Base-by-base conservation (phyloP, 2,797 vertebrate genomes). In the Sardinella longiceps region DNA sequence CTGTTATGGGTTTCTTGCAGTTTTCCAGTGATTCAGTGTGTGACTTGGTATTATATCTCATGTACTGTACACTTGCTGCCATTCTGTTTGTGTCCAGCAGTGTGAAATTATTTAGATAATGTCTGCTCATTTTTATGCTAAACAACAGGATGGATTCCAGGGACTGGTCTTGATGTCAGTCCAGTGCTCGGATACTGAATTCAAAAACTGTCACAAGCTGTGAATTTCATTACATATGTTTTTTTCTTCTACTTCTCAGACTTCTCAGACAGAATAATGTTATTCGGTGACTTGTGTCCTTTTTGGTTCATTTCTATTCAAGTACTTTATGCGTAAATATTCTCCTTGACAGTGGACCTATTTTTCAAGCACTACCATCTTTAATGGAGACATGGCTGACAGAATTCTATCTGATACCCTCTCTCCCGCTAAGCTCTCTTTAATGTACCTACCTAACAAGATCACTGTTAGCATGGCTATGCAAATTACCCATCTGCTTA, bases 401-500 rank as follows among this genome's bases (percentile, higher is more conserved):
- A 43, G 37, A 77, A 77, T 77, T 84, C 43, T 66, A 86, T 84
- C 81, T 82, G n/a, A 85, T 81, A 81, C 66, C 18, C 25, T 43
- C 82, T 81, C 82, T 85, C 60, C 82, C 84, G 50, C 77, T 83
- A 83, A 88, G 86, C 88, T 88, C 85, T 89, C 89, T 87, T 89
- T 86, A 87, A 90, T 87, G 87, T 53, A 87, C 82, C 84, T 86
- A 82, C 30, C 85, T 87, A 87, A 85, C 81, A 86, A 86, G 90
- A 89, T 89, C 87, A 89, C 77, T 66, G 63, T 30, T 84, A 48
- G 85, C 43, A 58, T 80, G 30, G 53, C 28, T 86, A 86, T 87
- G 86, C 83, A 90, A 91, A 91, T 89, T 46, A 81, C 83, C 86
- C 87, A 90, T 89, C 88, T 91, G 89, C 86, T 87, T 77, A 80